phyloP scores from a whole-genome alignment of 2,797 vertebrate genomes.

The Ctenopoma kingsleyae region DNA sequence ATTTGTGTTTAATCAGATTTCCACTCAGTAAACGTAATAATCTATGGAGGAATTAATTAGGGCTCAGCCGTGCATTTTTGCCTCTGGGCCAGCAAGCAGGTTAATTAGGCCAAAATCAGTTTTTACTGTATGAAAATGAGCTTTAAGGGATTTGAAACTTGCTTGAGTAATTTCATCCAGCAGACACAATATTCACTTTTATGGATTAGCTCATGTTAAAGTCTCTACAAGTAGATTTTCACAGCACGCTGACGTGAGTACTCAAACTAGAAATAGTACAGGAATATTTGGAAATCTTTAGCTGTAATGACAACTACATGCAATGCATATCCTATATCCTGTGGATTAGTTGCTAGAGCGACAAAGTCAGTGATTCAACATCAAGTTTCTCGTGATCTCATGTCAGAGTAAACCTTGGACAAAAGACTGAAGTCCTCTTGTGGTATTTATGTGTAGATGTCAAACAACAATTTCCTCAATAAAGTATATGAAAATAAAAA shows the following conservation, averaged over 20 bases:
- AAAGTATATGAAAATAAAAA: too few relatives aligned
- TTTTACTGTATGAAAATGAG: constrained; percentile 2
- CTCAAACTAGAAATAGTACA: neutral
- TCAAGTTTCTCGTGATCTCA: too few relatives aligned
- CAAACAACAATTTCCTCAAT: too few relatives aligned
- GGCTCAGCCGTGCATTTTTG: neutral
- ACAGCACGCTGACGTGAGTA: neutral
- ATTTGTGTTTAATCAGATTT: neutral
- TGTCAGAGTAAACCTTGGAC: too few relatives aligned
- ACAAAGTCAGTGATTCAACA: too few relatives aligned
- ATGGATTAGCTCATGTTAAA: neutral
- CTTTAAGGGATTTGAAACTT: neutral
- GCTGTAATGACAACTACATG: neutral
- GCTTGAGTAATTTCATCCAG: constrained; percentile 2
- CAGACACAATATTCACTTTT: neutral
- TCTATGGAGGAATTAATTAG: neutral
- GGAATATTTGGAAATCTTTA: neutral
- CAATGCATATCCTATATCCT: too few relatives aligned
- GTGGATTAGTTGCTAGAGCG: too few relatives aligned
- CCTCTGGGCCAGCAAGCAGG: too few relatives aligned
- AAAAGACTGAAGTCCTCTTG: too few relatives aligned
- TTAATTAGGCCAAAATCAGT: neutral
- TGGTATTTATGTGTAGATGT: too few relatives aligned
- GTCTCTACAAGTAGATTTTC: neutral
- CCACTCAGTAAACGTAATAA: neutral